Evolutionary conservation across 2,797 vertebrate species (phyloP).

Genomic region (Pterois miles): DNA sequence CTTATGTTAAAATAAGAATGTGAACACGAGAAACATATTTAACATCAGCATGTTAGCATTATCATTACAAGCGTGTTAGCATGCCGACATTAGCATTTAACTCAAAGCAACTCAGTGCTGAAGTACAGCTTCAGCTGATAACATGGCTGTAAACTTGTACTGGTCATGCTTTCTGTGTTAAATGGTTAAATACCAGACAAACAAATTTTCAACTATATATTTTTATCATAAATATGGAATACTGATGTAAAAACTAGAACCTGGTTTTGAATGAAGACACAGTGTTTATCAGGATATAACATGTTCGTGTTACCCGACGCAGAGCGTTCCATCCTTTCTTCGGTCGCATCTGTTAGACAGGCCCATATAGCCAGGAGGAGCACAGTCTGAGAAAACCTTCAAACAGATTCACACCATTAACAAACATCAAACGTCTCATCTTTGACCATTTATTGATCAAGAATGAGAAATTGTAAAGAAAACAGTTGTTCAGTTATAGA

Average conservation of each 20-base stretch:
- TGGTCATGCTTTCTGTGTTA: not conserved
- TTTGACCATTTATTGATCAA: rapidly evolving
- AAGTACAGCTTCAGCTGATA: not conserved
- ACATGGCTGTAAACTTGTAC: not conserved
- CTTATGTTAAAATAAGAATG: not conserved
- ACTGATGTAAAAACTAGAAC: not conserved
- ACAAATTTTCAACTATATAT: not conserved
- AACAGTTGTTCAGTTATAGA: not conserved
- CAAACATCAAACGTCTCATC: not conserved
- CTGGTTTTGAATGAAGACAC: not conserved
- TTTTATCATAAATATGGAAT: not conserved
- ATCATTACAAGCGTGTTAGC: not conserved
- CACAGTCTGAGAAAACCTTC: conserved; percentile 61
- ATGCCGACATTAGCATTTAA: not conserved
- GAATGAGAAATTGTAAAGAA: not conserved
- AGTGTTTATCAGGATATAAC: not conserved
- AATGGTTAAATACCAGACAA: not conserved
- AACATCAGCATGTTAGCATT: not conserved
- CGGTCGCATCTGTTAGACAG: conserved; percentile 42
- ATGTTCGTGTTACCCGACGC: conserved; percentile 50
- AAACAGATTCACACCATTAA: conserved; percentile 1
- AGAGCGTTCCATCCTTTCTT: conserved; percentile 21
- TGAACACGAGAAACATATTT: not conserved
- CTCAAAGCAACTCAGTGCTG: not conserved
- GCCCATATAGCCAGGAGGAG: conserved; percentile 47